These are phyloP conservation scores for Thrips palmi DNA, from an alignment of 1,140 invertebrate genomes.

Conservation along the genomic window DNA sequence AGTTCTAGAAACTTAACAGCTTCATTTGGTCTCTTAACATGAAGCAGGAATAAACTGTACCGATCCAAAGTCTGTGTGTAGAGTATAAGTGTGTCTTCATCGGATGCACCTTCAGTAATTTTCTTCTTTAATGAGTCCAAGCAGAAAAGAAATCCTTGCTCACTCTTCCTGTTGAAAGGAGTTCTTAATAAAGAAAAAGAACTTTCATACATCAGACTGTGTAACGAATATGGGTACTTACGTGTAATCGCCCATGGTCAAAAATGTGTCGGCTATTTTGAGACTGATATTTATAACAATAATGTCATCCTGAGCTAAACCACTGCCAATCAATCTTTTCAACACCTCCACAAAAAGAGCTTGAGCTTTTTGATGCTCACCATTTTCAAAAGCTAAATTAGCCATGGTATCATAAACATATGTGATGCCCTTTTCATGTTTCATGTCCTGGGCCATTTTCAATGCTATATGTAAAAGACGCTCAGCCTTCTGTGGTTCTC, in stretches of 20 bases:
- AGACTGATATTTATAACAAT: conserved; percentile 56
- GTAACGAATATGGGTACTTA: conserved; percentile 17
- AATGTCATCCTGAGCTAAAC: conserved; percentile 48
- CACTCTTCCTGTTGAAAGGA: conserved; percentile 36
- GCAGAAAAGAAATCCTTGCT: conserved; percentile 58
- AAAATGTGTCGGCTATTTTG: conserved; percentile 51
- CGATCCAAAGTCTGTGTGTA: conserved; percentile 57
- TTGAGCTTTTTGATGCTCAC: conserved; percentile 65
- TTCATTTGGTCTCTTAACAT: conserved; percentile 37
- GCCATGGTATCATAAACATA: conserved; percentile 84
- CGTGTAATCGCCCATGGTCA: conserved; percentile 37
- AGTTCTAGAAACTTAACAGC: conserved; percentile 46
- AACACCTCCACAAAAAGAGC: conserved; percentile 64
- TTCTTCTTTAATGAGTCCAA: conserved; percentile 42
- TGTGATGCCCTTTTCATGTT: conserved; percentile 53
- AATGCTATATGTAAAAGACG: conserved; percentile 66
- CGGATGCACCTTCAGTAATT: conserved; percentile 27
- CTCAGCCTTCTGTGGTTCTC: conserved; percentile 63
- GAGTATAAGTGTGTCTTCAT: conserved; percentile 37
- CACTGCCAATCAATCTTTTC: conserved; percentile 48
- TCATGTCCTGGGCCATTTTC: conserved; percentile 58
- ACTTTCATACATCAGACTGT: conserved; percentile 1
- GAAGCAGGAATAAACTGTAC: conserved; percentile 60
- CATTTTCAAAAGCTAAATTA: conserved; percentile 62
- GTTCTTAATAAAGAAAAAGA: conserved; percentile 4